These are phyloP conservation scores for Labeo calbasu DNA, from an alignment of 2,797 vertebrate genomes.

Conservation along the genomic window DNA sequence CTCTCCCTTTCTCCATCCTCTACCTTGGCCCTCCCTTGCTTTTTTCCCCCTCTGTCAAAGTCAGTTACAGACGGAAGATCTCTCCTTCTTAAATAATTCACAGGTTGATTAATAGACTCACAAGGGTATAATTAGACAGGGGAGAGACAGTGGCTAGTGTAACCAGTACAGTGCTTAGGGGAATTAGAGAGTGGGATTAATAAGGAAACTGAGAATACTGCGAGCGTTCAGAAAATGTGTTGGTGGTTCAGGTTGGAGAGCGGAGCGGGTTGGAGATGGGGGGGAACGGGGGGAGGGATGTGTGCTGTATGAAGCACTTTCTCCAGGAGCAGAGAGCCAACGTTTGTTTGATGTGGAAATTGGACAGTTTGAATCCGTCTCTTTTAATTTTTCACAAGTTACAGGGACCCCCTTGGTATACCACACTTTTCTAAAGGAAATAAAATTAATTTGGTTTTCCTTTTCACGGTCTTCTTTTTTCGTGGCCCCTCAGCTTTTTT, in stretches of 20 bases:
- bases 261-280: constrained; percentile 57
- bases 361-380: constrained; percentile 99
- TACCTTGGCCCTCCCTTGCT: constrained; percentile 52
- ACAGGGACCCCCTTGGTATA: constrained; percentile 90
- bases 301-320: constrained; percentile 90
- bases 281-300: constrained; percentile 73
- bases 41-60: constrained; percentile 82
- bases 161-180: constrained; percentile 97
- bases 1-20: constrained; percentile 40
- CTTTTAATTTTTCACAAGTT: constrained; percentile 99
- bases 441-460: constrained; percentile 79
- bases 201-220: constrained; percentile 87
- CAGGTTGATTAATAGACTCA: constrained; percentile 99
- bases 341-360: constrained; percentile 99
- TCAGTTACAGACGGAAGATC: constrained; percentile 91
- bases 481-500: constrained; percentile 55
- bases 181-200: constrained; percentile 91
- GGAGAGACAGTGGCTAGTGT: constrained; percentile 94
- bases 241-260: constrained; percentile 68
- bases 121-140: constrained; percentile 99
- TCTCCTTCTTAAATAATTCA: constrained; percentile 98
- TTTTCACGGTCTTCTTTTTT: constrained; percentile 36
- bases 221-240: constrained; percentile 65
- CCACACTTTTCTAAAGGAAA: constrained; percentile 89
- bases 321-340: constrained; percentile 92